phyloP scores from a whole-genome alignment of 1,140 invertebrate genomes.

The Eriocheir sinensis region DNA sequence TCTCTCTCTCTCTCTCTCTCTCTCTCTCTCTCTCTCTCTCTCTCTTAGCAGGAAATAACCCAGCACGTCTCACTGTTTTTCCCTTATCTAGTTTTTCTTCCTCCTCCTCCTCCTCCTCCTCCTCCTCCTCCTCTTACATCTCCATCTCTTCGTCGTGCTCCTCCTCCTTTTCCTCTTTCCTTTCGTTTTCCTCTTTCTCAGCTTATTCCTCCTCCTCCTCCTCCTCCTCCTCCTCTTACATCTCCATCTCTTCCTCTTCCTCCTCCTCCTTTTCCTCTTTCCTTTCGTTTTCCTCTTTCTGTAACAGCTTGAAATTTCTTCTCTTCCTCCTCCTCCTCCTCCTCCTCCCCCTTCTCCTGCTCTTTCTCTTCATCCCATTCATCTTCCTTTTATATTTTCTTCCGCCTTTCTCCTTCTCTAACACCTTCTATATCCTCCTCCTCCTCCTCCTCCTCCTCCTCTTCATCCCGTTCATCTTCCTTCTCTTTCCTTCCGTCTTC shows the following conservation, averaged over 20 bases:
- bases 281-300: neutral
- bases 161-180: neutral
- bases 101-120: neutral
- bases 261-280: neutral
- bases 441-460: neutral
- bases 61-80: neutral
- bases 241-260: neutral
- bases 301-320: no score
- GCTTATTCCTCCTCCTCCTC: no score
- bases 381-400: neutral
- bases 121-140: neutral
- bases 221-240: neutral
- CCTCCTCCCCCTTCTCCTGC: neutral
- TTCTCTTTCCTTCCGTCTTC: neutral
- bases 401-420: neutral
- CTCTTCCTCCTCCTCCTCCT: neutral
- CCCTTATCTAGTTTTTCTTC: neutral
- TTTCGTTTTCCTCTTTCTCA: neutral
- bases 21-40: neutral
- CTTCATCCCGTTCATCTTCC: neutral
- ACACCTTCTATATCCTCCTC: neutral
- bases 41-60: neutral
- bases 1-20: conserved; percentile 29
- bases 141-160: neutral
- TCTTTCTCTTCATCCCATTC: neutral